These are phyloP conservation scores for Aurelia coerulea DNA, from an alignment of 30 jellyfish, hydroid and myxozoan genomes.

Conservation along the genomic window DNA sequence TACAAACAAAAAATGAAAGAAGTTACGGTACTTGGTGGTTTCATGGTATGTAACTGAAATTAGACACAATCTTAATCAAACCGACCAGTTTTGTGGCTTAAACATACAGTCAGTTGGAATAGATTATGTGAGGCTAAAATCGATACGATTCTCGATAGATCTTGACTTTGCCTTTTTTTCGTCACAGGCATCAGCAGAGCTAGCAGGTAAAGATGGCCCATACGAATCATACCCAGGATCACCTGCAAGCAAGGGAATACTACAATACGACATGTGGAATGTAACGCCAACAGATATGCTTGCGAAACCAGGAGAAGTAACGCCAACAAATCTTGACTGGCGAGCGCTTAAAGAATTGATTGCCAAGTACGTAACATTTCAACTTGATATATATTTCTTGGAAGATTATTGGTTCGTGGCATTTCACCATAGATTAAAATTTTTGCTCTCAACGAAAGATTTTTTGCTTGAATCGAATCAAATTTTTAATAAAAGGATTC, in stretches of 20 bases:
- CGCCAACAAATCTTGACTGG: constrained; percentile 94
- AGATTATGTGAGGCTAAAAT: too few species aligned
- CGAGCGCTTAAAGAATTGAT: constrained; percentile 81
- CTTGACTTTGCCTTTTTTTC: background rate
- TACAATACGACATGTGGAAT: constrained; percentile 98
- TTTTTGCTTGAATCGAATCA: too few species aligned
- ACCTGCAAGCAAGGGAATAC: constrained; percentile 96
- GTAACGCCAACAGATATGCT: constrained; percentile 95
- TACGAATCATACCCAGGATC: constrained; percentile 89
- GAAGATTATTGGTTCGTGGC: background rate
- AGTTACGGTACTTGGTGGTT: too few species aligned
- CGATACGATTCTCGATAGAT: too few species aligned
- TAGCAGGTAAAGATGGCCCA: constrained; percentile 91
- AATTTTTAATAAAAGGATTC: too few species aligned
- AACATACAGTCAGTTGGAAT: too few species aligned
- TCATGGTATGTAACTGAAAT: too few species aligned
- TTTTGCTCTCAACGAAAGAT: too few species aligned
- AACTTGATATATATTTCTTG: background rate
- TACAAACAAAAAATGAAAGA: too few species aligned
- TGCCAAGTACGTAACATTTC: constrained; percentile 66
- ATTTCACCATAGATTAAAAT: too few species aligned
- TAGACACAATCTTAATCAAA: too few species aligned
- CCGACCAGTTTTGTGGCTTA: too few species aligned
- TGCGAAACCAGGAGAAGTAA: constrained; percentile 55
- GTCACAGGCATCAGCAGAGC: constrained; percentile 92